Base-by-base conservation (phyloP, 2,888 invertebrate species). In the Limenitis camilla region DNA sequence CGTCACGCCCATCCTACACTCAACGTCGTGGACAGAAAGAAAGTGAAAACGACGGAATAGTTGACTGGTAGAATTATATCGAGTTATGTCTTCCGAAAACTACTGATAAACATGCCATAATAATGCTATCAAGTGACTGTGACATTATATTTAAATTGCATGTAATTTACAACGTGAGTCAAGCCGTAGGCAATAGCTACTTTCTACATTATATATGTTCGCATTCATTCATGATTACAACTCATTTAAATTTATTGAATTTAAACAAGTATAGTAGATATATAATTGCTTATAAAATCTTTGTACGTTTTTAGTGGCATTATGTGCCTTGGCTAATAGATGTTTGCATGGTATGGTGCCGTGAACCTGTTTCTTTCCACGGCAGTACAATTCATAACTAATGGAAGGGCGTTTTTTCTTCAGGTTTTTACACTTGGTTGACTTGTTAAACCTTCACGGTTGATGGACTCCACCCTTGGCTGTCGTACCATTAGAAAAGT, bases 1-100 rank as follows among this genome's bases (percentile, higher is more conserved):
- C 67, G 80, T 73, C 74, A 79, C 85, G 83, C 84, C 84, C 80
- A 80, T 75, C 76, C 79, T 71, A 74, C 74, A 72, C 69, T 60
- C 57, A 61, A 42, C 19, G 33, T 66, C 61, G 65, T 64, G 66
- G 63, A 67, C 67, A 68, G 65, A 76, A 78, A 74, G 84, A 84
- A 85, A 85, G 85, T 82, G 82, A 85, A 82, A 81, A 40, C 40
- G 36, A 31, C 40, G 32, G 33, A 45, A 47, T 45, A 33, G n/a
- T 33, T 36, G 45, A 27, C 42, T 49, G 28, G 53, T 49, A 35
- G 45, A 49, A 52, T 57, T 50, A 50, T 35, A 42, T n/a, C 27
- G 31, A 42, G 30, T 27, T 8, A 48, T 40, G 30, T 44, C 48
- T 48, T 48, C 43, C 28, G 47, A 44, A 48, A 47, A 44, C 33